Base-by-base conservation (phyloP, 2,888 invertebrate genomes). In the Callyntrura guangdongensis region DNA sequence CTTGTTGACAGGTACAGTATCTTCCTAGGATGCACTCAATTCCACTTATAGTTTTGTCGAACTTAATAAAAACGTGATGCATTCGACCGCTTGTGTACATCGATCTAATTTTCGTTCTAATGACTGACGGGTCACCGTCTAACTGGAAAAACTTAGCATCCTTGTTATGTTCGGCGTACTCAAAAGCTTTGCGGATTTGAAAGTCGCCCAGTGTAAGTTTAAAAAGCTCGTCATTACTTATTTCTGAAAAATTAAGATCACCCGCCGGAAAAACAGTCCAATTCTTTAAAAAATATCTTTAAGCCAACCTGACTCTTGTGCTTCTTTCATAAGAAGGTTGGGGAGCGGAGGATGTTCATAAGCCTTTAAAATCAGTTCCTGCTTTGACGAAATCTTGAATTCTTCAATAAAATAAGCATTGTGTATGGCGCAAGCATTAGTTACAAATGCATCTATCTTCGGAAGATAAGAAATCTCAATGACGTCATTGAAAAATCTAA, bases 401-500 rank as follows among this genome's bases (percentile, higher is more conserved):
- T 49, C 49, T 11, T 49, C 8, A 9, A 49, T n/a, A 5, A n/a
- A 61, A 61, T 12, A 61, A 11, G 61, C 61, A 61, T 61, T 61
- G 14, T n/a, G 61, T 12, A 61, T 61, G 8, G 61, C 61, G n/a
- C 9, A 61, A n/a, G n/a, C 14, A n/a, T n/a, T 61, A 12, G 61
- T 11, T n/a, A 12, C 61, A 17, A 17, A 61, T 5, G 8, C 5
- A 12, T 61, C 61, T 17, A 61, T 5, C 12, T 61, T 12, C 8
- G 17, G 17, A 5, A 61, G 6, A n/a, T 61, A 61, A 4, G 61
- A 6, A 61, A n/a, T 61, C 5, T 61, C n/a, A n/a, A 61, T 61
- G 61, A 17, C 17, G n/a, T 61, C 17, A 6, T 61, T 17, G 61
- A 61, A n/a, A 61, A 61, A 61, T n/a, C n/a, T 61, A n/a, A 61